Evolutionary conservation across 2,888 invertebrate genomes (phyloP).

Genomic region (Rhimphoctona megacephalus): DNA sequence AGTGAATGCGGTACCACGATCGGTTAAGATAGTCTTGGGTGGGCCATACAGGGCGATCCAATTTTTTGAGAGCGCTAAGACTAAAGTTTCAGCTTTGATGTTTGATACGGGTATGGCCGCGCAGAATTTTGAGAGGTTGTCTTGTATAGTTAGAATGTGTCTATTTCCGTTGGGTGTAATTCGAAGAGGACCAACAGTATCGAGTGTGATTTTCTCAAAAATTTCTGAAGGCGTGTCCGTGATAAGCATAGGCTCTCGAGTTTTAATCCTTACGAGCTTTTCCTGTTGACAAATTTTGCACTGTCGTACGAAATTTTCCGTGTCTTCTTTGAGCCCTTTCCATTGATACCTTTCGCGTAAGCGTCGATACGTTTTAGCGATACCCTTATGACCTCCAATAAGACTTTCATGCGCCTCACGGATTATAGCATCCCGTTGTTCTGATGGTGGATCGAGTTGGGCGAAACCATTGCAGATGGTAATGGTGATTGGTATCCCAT

Average conservation of each 20-base stretch:
- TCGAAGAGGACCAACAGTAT: too few species aligned
- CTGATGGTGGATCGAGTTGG: too few species aligned
- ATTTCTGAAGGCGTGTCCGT: background rate
- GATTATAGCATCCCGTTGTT: background rate
- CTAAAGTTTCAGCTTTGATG: constrained; percentile 48
- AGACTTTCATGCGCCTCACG: constrained; percentile 7
- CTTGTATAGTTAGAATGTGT: too few species aligned
- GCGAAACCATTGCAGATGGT: too few species aligned
- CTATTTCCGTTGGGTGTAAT: too few species aligned
- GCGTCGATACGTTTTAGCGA: background rate
- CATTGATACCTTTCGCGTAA: constrained; percentile 10
- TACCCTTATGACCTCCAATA: background rate
- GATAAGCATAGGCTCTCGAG: background rate
- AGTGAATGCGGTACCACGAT: constrained; percentile 1
- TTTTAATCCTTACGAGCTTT: constrained; percentile 1
- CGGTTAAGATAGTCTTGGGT: background rate
- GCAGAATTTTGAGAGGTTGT: too few species aligned
- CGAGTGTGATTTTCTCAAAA: constrained; percentile 18
- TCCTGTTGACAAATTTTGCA: too few species aligned
- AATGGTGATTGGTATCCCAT: too few species aligned
- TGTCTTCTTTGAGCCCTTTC: too few species aligned
- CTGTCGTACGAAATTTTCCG: too few species aligned
- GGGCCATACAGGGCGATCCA: constrained; percentile 71
- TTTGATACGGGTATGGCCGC: constrained; percentile 30
- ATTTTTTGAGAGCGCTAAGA: background rate